These are phyloP conservation scores for Chaenogobius annularis DNA, from an alignment of 2,113 vertebrate species.

Conservation along the genomic window DNA sequence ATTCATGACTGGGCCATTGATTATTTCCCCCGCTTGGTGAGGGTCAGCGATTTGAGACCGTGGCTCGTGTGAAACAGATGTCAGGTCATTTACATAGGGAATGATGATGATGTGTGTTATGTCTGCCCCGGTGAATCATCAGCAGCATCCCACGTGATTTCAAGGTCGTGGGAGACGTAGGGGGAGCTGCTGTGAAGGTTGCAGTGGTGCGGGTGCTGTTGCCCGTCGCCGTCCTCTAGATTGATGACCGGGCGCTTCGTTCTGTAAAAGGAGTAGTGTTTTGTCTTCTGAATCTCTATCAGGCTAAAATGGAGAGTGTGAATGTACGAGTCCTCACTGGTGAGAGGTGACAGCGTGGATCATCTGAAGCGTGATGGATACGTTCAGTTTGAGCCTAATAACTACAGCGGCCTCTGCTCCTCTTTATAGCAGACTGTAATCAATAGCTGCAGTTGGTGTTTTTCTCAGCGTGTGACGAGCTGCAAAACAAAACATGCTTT, in stretches of 20 bases:
- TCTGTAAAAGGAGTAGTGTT: slow-evolving; percentile 46
- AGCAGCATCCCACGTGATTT: slow-evolving; percentile 44
- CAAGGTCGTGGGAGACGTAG: slow-evolving; percentile 57
- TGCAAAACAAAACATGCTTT: slow-evolving; percentile 17
- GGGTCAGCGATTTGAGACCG: slow-evolving; percentile 55
- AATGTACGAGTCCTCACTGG: slow-evolving; percentile 43
- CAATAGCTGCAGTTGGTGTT: slow-evolving; percentile 35
- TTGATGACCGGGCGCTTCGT: slow-evolving; percentile 44
- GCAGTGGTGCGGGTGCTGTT: slow-evolving; percentile 21
- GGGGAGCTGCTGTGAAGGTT: slow-evolving; percentile 31
- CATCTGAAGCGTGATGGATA: slow-evolving; percentile 56
- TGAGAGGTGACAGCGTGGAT: slow-evolving; percentile 35
- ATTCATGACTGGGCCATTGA: slow-evolving; percentile 32
- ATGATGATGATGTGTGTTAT: slow-evolving; percentile 49
- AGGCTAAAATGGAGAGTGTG: slow-evolving; percentile 49
- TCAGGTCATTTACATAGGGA: slow-evolving; percentile 56
- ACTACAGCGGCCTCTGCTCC: slow-evolving; percentile 31
- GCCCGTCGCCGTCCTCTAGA: slow-evolving; percentile 42
- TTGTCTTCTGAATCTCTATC: slow-evolving; percentile 60
- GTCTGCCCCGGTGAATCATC: slow-evolving; percentile 58
- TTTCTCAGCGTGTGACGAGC: slow-evolving; percentile 26
- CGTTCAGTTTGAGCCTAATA: slow-evolving; percentile 43
- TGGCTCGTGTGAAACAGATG: slow-evolving; percentile 47
- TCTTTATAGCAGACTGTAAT: slow-evolving; percentile 43
- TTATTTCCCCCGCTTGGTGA: slow-evolving; percentile 38